phyloP scores from a whole-genome alignment of 2,888 invertebrate species.

The Chymomyza caudatula region DNA sequence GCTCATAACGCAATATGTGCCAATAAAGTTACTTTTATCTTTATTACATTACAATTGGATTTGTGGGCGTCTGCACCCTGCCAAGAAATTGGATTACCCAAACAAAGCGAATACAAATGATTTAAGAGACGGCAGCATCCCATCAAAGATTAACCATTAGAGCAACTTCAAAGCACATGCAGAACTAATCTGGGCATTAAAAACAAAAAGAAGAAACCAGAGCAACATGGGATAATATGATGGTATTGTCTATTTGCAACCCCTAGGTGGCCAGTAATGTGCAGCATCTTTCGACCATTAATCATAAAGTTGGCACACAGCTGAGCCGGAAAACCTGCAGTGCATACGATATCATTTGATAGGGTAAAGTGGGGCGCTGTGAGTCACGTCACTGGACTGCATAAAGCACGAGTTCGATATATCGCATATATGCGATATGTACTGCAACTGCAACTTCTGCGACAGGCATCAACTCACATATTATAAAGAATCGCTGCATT shows the following conservation, averaged over 20 bases:
- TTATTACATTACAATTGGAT: neutral
- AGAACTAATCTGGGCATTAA: neutral
- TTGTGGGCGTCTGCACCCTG: no score
- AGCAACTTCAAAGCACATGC: neutral
- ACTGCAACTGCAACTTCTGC: no score
- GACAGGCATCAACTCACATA: no score
- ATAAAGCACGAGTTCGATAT: no score
- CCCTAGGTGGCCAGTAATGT: neutral
- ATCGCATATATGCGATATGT: no score
- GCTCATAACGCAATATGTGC: neutral
- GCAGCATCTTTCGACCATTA: conserved; percentile 23
- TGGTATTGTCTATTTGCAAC: conserved; percentile 10
- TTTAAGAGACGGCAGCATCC: neutral
- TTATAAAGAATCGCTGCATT: no score
- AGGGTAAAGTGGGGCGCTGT: neutral
- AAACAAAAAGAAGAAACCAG: neutral
- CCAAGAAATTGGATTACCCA: neutral
- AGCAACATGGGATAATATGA: neutral
- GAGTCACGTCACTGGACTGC: no score
- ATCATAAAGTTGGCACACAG: conserved; percentile 35
- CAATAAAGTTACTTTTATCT: neutral
- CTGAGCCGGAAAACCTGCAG: conserved; percentile 5
- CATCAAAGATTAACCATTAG: neutral
- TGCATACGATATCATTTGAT: neutral
- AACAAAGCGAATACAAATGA: neutral